Conservation (phyloP, 2,113 vertebrate species). For the Cheilinus undulatus region DNA sequence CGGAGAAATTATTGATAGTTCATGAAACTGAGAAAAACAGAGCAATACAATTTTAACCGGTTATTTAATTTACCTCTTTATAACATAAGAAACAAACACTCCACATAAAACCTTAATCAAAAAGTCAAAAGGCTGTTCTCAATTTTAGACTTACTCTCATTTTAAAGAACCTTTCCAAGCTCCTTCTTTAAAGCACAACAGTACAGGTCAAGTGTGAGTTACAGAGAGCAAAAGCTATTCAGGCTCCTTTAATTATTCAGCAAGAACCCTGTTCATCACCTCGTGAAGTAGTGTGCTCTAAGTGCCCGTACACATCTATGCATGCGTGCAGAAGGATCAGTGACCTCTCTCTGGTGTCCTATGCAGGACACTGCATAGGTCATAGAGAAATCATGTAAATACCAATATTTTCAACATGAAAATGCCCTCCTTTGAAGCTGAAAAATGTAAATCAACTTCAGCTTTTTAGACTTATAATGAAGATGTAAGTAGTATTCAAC, state of each 20-base stretch:
- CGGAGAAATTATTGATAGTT: not conserved
- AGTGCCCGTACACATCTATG: constrained; percentile 1
- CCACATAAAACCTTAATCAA: not conserved
- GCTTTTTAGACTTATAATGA: not conserved
- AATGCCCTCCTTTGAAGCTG: not conserved
- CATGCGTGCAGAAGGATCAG: not conserved
- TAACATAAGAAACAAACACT: not conserved
- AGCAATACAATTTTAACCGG: too few species aligned
- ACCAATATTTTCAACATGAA: not conserved
- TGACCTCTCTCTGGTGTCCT: not conserved
- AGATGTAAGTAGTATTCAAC: not conserved
- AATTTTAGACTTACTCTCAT: not conserved
- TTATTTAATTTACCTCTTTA: too few species aligned
- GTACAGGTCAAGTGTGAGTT: constrained; percentile 32
- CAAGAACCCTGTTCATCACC: constrained; percentile 27
- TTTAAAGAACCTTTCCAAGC: not conserved
- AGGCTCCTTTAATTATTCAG: constrained; percentile 29
- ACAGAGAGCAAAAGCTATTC: constrained; percentile 30
- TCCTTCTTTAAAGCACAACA: not conserved
- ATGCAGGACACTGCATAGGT: not conserved
- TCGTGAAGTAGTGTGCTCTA: constrained; percentile 30
- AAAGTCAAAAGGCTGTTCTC: not conserved
- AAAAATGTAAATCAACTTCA: not conserved
- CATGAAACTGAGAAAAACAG: not conserved
- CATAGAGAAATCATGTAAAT: not conserved